Conservation (phyloP, 2,888 invertebrate species). For the Podabrus alpinus region DNA sequence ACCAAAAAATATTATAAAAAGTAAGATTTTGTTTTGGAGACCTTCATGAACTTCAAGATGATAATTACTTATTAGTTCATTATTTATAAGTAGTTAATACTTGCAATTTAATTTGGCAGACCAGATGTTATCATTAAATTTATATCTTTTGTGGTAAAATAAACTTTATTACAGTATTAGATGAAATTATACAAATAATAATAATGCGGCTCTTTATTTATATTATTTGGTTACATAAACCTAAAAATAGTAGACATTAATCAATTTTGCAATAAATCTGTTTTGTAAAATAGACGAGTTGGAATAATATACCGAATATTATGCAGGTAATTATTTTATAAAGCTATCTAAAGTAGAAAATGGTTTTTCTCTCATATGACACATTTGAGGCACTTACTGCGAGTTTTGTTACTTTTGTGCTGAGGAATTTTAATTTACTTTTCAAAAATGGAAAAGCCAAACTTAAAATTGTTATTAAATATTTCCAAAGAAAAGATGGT, state of each 20-base stretch:
- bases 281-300: neutral
- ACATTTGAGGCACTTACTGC: too few relatives aligned
- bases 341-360: neutral
- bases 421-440: too few relatives aligned
- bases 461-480: too few relatives aligned
- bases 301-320: neutral
- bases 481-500: too few relatives aligned
- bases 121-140: neutral
- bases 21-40: neutral
- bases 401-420: too few relatives aligned
- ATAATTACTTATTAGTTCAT: neutral
- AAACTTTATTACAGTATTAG: too few relatives aligned
- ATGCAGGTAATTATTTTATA: neutral
- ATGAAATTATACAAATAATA: too few relatives aligned
- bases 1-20: neutral
- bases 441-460: too few relatives aligned
- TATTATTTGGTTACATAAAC: neutral
- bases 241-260: neutral
- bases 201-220: too few relatives aligned
- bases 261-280: neutral
- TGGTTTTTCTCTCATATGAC: too few relatives aligned
- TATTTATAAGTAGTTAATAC: neutral
- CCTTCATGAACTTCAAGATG: neutral
- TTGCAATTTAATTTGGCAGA: neutral
- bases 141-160: neutral